These are phyloP conservation scores for Ashinkailepas kermadecensis DNA, from an alignment of 2,888 invertebrate species.

Conservation along the genomic window DNA sequence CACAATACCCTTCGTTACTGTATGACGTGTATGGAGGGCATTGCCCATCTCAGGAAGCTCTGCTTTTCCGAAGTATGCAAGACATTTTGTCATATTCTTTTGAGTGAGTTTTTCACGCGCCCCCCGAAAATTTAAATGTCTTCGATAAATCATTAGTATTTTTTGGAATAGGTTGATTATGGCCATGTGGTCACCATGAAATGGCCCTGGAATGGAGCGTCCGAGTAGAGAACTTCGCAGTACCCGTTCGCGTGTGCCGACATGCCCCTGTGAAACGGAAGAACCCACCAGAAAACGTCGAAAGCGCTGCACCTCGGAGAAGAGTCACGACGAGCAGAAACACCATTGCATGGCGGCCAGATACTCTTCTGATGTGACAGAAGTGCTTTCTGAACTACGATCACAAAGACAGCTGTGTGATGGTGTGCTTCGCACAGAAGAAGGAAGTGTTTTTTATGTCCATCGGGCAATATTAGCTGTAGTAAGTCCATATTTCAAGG, in stretches of 20 bases:
- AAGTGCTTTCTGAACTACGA: slow-evolving; percentile 47
- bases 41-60: background rate
- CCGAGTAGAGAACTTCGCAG: slow-evolving; percentile 20
- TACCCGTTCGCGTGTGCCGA: slow-evolving; percentile 19
- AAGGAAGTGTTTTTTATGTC: slow-evolving; percentile 54
- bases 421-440: slow-evolving; percentile 57
- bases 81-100: background rate
- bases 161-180: slow-evolving; percentile 20
- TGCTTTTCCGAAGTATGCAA: background rate
- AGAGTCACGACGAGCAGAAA: slow-evolving; percentile 17
- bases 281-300: slow-evolving; percentile 19
- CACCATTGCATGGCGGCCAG: slow-evolving; percentile 23
- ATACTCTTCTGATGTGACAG: slow-evolving; percentile 12
- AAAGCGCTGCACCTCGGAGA: slow-evolving; percentile 9
- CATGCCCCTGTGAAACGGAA: slow-evolving; percentile 18
- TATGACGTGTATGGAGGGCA: too few relatives aligned
- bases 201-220: slow-evolving; percentile 22
- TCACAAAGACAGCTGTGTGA: slow-evolving; percentile 52
- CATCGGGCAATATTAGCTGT: slow-evolving; percentile 64
- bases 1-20: too few relatives aligned
- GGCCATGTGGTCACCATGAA: slow-evolving; percentile 22
- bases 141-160: slow-evolving; percentile 3
- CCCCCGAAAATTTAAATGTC: background rate
- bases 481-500: slow-evolving; percentile 65
- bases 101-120: slow-evolving; percentile 11